Percentiles rank a stretch among this genome's conserved stretches.
These are phyloP conservation scores for Reticulitermes speratus DNA, from an alignment of 1,140 invertebrate genomes.

Conservation along the genomic window DNA sequence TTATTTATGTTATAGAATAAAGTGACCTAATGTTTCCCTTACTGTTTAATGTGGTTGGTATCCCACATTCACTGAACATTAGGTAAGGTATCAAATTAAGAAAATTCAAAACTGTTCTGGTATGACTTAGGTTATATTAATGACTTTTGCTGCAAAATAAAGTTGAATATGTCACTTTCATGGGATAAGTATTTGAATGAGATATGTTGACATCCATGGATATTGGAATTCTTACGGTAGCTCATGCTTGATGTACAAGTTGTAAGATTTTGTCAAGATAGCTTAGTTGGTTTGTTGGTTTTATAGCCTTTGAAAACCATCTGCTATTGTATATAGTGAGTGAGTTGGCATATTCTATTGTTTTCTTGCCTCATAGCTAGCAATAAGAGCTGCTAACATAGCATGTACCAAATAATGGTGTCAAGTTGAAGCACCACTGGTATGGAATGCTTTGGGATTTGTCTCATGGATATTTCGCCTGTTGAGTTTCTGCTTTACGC, in stretches of 20 bases:
- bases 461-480: background rate
- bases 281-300: background rate
- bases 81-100: background rate
- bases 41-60: too few relatives aligned
- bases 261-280: background rate
- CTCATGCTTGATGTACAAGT: background rate
- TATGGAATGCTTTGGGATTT: background rate
- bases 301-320: background rate
- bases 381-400: background rate
- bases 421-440: background rate
- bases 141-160: background rate
- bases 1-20: background rate
- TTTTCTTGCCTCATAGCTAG: background rate
- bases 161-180: background rate
- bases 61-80: too few relatives aligned
- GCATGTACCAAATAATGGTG: background rate
- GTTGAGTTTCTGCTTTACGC: background rate
- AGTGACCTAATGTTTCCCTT: background rate
- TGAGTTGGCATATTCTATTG: background rate
- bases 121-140: background rate
- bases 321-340: background rate
- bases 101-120: constrained; percentile 16
- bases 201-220: background rate
- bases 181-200: background rate
- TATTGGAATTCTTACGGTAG: background rate